A percentile compares a stretch with the other conserved stretches of the same genome.
phyloP scores from a whole-genome alignment of 2,888 invertebrate genomes.

The Stomorhina lunata region DNA sequence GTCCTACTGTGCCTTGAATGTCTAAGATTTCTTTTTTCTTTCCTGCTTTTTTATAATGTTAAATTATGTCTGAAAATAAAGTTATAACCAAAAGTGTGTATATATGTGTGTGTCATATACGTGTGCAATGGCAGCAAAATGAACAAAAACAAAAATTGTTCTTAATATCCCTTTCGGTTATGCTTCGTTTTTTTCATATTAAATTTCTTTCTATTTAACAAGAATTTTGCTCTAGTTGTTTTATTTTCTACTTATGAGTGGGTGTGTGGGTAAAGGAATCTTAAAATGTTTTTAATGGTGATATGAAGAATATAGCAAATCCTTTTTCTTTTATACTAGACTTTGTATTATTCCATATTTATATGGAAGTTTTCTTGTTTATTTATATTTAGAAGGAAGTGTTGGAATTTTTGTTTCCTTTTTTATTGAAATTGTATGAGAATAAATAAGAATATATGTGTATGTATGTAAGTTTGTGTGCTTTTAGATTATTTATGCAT shows the following conservation, averaged over 20 bases:
- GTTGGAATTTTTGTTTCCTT: not conserved
- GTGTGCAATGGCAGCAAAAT: conserved; percentile 3
- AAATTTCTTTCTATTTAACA: not conserved
- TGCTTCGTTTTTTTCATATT: conserved; percentile 24
- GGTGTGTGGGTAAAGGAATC: not conserved
- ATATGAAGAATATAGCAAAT: not conserved
- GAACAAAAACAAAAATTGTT: conserved; percentile 1
- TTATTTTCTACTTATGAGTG: not conserved
- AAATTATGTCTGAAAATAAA: conserved; percentile 34
- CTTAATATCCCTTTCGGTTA: conserved; percentile 19
- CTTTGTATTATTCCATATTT: conserved; percentile 13
- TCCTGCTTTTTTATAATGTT: not conserved
- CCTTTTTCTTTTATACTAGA: not conserved
- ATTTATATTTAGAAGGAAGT: not conserved
- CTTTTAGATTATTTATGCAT: conserved; percentile 35
- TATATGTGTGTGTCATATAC: not conserved
- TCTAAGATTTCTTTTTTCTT: not conserved
- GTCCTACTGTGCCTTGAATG: not conserved
- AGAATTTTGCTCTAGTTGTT: not conserved
- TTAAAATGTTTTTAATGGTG: conserved; percentile 3
- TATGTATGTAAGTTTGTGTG: not conserved
- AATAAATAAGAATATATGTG: too few species aligned
- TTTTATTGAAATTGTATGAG: not conserved
- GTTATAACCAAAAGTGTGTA: not conserved
- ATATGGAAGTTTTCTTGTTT: conserved; percentile 12